Base-by-base conservation (phyloP, 2,797 vertebrate genomes). In the Malacoraja senta region DNA sequence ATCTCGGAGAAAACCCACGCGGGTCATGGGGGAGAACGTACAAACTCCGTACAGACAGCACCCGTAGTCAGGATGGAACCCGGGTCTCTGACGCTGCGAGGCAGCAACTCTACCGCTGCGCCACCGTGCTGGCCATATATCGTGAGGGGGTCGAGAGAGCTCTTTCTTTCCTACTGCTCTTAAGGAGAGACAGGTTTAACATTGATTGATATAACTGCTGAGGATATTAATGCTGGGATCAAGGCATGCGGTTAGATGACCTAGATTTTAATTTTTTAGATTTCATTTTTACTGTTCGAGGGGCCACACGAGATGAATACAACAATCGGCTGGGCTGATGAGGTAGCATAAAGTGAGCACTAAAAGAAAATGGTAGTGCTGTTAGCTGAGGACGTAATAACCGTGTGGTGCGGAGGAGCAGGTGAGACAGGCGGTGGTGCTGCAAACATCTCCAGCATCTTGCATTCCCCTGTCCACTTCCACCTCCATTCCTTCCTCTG, bases 231-330 rank as follows among this genome's bases (percentile, higher is more conserved):
- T 35, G n/a, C 32, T 21, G 3, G 61, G 32, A 35, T 88, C n/a
- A 88, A 88, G 83, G n/a, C n/a, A 24, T 35, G 63, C n/a, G 68
- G 84, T 2, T 88, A 68, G 84, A 88, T 88, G 84, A 88, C 84
- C 63, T 88, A 68, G 84, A 68, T 88, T 88, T 84, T 68, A n/a
- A 88, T 88, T 68, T 88, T 35, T 68, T 63, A 65, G 84, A 88
- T 88, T 65, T 35, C 32, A 68, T 6, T 88, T 88, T 88, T 65
- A 88, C 65, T 88, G 84, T 88, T 63, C 35, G n/a, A 35, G 84
- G 84, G n/a, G 61, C 29, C n/a, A 61, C 65, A 68, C 19, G 84
- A 88, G 84, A 88, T 88, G 84, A 68, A 35, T 32, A 63, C 21
- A 65, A 35, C 84, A 68, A 35, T 65, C 24, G 84, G 68, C 84